Base-by-base conservation (phyloP, 1,140 invertebrate genomes). In the Teleogryllus occipitalis region DNA sequence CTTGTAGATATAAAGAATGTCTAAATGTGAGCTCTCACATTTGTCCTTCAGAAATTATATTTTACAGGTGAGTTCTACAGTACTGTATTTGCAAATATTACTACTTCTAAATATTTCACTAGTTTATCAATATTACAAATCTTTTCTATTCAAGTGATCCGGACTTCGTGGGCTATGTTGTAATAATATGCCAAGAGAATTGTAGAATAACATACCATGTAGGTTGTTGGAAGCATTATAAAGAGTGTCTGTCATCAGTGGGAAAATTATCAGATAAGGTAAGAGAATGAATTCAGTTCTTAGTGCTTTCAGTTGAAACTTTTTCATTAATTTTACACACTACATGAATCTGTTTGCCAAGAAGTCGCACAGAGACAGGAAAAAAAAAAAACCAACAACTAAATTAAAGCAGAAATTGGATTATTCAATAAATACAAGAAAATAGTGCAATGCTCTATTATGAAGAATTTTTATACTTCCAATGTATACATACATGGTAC, bases 201-300 rank as follows among this genome's bases (percentile, higher is more conserved):
- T 82, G 82, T 79, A 77, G 78, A 72, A 81, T 82, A 49, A 76
- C 82, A 77, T 82, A 81, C 76, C 82, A 82, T 75, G 12, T 81
- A 46, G 65, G 72, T 72, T 82, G 82, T 77, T 82, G 82, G 82
- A 82, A 82, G 76, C 78, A 80, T 54, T 82, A 79, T 79, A 82
- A 82, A 54, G 81, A 82, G 48, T 54, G 75, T 22, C 15, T 80
- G 7, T 65, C 65, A 39, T 47, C 72, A 14, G n/a, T 74, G 47
- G 78, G 75, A 48, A 82, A 81, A 77, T 39, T 82, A 22, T 74
- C 74, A 54, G 81, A 82, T 54, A 82, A 82, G 80, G 81, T 80
- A 79, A 76, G 65, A 39, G 27, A 39, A 39, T 5, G 1, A 39
- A 39, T 5, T 39, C 27, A 1, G 5, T 39, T 39, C 27, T 39